Evolutionary conservation across 1,140 invertebrate species (phyloP).

Genomic region (Atopsyche davidsoni): DNA sequence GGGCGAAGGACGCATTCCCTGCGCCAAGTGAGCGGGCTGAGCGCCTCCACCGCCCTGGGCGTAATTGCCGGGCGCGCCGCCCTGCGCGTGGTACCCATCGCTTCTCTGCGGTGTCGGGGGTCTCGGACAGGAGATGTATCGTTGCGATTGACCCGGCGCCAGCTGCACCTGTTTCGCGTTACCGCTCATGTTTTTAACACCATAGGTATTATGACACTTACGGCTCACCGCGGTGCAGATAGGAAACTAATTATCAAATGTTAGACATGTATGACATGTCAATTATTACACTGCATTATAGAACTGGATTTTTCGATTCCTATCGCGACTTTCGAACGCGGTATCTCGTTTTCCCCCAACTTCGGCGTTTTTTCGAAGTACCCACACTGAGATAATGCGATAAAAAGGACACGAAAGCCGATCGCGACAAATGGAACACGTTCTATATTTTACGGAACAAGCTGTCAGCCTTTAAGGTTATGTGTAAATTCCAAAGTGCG

Average conservation of each 20-base stretch:
- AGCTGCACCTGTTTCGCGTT: slow-evolving; percentile 27
- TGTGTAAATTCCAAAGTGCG: slow-evolving; percentile 19
- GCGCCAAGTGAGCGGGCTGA: background rate
- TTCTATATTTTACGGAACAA: slow-evolving; percentile 19
- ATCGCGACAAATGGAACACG: slow-evolving; percentile 15
- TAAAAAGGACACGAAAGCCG: slow-evolving; percentile 13
- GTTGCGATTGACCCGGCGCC: slow-evolving; percentile 17
- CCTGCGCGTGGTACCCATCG: slow-evolving; percentile 14
- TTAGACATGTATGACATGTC: slow-evolving; percentile 22
- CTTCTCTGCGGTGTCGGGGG: slow-evolving; percentile 17
- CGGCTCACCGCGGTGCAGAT: slow-evolving; percentile 6
- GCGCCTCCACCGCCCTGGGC: background rate
- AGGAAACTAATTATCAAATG: slow-evolving; percentile 17
- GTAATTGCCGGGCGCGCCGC: slow-evolving; percentile 3
- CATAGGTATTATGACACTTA: slow-evolving; percentile 19
- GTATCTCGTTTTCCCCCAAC: background rate
- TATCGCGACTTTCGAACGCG: slow-evolving; percentile 6
- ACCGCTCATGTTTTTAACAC: slow-evolving; percentile 26
- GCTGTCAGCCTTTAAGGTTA: slow-evolving; percentile 25
- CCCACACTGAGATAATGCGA: slow-evolving; percentile 3
- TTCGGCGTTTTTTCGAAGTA: slow-evolving; percentile 6
- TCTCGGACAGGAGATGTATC: slow-evolving; percentile 8
- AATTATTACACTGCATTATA: slow-evolving; percentile 22
- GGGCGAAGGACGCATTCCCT: background rate
- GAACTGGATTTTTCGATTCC: slow-evolving; percentile 6